These are phyloP conservation scores for Aphodius granarius DNA, from an alignment of 2,888 invertebrate genomes.

Conservation along the genomic window DNA sequence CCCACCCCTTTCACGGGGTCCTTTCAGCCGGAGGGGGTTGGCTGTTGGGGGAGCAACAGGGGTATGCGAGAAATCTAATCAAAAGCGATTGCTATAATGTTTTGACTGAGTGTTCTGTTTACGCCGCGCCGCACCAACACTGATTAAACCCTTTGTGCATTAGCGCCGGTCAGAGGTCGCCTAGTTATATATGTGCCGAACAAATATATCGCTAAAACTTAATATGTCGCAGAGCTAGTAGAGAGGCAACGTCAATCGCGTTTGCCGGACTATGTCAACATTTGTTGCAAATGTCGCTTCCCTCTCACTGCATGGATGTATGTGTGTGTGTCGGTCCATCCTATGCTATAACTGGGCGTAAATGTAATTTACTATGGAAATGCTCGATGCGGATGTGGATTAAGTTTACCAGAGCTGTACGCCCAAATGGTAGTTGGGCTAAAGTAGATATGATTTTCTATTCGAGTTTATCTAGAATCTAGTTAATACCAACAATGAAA, in stretches of 20 bases:
- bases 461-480: not conserved
- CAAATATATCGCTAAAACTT: constrained; percentile 29
- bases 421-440: not conserved
- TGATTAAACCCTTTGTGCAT: constrained; percentile 47
- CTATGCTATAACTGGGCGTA: not conserved
- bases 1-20: not conserved
- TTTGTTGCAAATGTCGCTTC: not conserved
- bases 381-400: not conserved
- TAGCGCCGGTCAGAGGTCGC: constrained; percentile 35
- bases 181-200: constrained; percentile 25
- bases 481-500: too few species aligned
- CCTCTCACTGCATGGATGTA: not conserved
- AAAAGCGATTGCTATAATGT: constrained; percentile 55
- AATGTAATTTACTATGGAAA: not conserved
- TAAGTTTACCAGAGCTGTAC: not conserved
- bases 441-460: not conserved
- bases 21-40: not conserved
- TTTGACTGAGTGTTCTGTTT: constrained; percentile 53
- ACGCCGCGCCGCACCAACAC: constrained; percentile 42
- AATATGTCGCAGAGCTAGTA: not conserved
- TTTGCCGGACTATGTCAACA: not conserved
- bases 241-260: not conserved
- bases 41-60: not conserved
- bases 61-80: constrained; percentile 51
- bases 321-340: not conserved